Base-by-base conservation (phyloP, 2,888 invertebrate genomes). In the Drosophila seclusa region DNA sequence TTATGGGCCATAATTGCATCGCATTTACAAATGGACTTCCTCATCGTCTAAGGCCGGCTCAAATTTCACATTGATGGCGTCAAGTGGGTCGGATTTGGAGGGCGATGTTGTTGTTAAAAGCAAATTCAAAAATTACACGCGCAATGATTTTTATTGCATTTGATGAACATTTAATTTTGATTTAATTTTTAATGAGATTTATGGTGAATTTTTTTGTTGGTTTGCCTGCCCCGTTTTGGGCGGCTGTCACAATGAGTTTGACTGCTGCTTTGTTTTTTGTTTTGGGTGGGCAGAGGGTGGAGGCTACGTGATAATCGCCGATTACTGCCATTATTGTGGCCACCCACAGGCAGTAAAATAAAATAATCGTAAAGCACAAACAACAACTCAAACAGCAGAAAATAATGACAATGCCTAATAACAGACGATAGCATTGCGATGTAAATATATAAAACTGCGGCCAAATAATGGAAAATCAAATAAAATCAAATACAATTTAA, bases 151-250 rank as follows among this genome's bases (percentile, higher is more conserved):
- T 87, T 87, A 85, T 85, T 83, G 80, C 77, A 87, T 79, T 87
- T 83, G 85, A 85, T 79, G 80, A 85, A 73, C 83, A 83, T 85
- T 87, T 87, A 76, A 83, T 83, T 83, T 87, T 82, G 86, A 83
- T 83, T 87, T 87, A 82, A 87, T 87, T 83, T 87, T 83, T 82
- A 83, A 83, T 87, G 83, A 87, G 82, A 80, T 76, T 80, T 80
- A 67, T 76, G 68, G 68, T 52, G 53, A 36, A 45, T 59, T 74
- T 73, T 73, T 68, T 31, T 50, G 38, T 29, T 45, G 16, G 45
- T 1, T 31, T 31, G 34, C 29, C 38, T 49, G n/a, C 45, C 38
- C 58, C 34, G 24, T 62, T 66, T 76, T 68, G 80, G 76, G 54
- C 52, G 24, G 45, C 67, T 73, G 81, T 73, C 80, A 67, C 73